These are phyloP conservation scores for Brachystomella parvula DNA, from an alignment of 1,140 invertebrate genomes.

Conservation along the genomic window DNA sequence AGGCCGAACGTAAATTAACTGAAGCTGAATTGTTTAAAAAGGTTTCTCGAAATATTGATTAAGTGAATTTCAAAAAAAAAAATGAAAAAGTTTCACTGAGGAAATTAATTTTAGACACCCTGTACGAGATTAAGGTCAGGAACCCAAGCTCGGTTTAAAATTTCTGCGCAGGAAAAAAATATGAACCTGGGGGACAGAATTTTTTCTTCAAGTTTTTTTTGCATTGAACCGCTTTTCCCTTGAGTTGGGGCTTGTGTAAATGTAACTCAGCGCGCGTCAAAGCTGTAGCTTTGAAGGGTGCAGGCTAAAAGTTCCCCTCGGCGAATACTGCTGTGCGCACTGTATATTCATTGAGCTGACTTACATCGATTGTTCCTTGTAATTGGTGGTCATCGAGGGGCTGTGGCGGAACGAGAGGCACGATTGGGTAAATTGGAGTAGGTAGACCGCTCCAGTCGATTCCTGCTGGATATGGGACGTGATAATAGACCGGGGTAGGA, in stretches of 20 bases:
- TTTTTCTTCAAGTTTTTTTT: background rate
- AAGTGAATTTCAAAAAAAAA: no score
- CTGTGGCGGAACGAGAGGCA: conserved; percentile 20
- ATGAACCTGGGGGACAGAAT: background rate
- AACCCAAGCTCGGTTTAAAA: no score
- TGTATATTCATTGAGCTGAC: background rate
- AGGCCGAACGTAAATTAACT: no score
- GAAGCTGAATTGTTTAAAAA: no score
- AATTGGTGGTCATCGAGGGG: conserved; percentile 21
- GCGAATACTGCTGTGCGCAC: background rate
- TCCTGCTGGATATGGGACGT: conserved; percentile 31
- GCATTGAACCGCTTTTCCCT: background rate
- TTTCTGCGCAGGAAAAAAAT: no score
- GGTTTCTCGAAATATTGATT: no score
- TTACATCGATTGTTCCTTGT: background rate
- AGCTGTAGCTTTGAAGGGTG: no score
- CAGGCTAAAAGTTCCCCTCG: no score
- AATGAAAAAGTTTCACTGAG: no score
- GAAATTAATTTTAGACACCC: no score
- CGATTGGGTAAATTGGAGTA: conserved; percentile 26
- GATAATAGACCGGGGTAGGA: conserved; percentile 34
- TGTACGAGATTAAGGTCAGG: no score
- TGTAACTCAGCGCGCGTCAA: no score
- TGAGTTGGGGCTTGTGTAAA: background rate
- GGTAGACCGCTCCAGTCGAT: conserved; percentile 38